Evolutionary conservation across 1,140 invertebrate genomes (phyloP).

Genomic region (Drosophila punjabiensis): DNA sequence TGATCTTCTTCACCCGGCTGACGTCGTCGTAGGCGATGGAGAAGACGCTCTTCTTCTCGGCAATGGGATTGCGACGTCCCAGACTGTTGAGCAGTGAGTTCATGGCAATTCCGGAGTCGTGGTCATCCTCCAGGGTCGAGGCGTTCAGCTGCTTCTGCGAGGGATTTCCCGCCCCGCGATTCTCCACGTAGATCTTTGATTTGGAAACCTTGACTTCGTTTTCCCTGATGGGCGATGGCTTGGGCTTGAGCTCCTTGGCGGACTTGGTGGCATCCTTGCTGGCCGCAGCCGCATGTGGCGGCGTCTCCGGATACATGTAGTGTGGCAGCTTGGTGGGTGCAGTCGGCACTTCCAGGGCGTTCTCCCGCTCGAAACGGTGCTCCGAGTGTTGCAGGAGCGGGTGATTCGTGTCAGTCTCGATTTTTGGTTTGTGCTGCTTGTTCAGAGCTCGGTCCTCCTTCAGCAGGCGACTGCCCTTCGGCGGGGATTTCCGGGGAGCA

Average conservation of each 20-base stretch:
- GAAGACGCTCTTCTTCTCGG: conserved; percentile 97
- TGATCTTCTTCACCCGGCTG: conserved; percentile 80
- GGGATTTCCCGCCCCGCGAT: conserved; percentile 8
- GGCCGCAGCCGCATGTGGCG: conserved; percentile 62
- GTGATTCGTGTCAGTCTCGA: conserved; percentile 86
- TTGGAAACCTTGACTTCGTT: conserved; percentile 79
- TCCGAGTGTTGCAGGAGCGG: conserved; percentile 91
- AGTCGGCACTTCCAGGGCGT: conserved; percentile 88
- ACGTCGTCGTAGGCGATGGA: conserved; percentile 96
- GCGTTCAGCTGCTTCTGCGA: conserved; percentile 79
- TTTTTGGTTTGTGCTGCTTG: conserved; percentile 71
- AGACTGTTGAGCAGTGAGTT: conserved; percentile 87
- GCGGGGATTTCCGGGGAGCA: conserved; percentile 77
- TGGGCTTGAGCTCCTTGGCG: conserved; percentile 53
- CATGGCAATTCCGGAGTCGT: conserved; percentile 91
- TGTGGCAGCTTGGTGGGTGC: conserved; percentile 89
- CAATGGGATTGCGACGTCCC: conserved; percentile 89
- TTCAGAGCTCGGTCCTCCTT: conserved; percentile 80
- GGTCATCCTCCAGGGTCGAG: conserved; percentile 88
- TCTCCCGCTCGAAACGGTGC: conserved; percentile 89
- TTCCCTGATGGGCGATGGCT: conserved; percentile 80
- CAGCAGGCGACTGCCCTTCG: conserved; percentile 70
- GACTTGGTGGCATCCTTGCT: conserved; percentile 25
- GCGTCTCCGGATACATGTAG: conserved; percentile 87
- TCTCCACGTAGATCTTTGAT: conserved; percentile 57